Base-by-base conservation (phyloP, 1,140 invertebrate genomes). In the Lucilia sericata region DNA sequence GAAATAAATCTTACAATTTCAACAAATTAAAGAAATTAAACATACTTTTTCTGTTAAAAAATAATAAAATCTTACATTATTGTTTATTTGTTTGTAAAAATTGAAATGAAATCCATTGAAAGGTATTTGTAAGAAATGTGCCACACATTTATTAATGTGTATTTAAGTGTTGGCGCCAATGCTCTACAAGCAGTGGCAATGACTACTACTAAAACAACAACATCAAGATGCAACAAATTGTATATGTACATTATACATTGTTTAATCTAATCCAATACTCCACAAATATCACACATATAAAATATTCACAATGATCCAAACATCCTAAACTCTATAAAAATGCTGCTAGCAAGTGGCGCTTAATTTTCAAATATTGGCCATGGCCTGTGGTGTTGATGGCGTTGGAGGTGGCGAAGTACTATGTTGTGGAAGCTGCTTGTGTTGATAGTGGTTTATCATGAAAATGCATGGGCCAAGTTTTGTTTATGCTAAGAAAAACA, bases 401-500 rank as follows among this genome's bases (percentile, higher is more conserved):
- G 10, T 25, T 70, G 19, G 10, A 19, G n/a, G 19, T 70, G 65
- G 65, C 65, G 9, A n/a, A 30, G 42, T 42, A 36, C 74, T 5
- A 10, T 70, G 65, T 70, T 19, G 65, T 55, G 7, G 51, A 12
- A 17, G 51, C 13, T 55, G 51, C 13, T 55, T 2, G 51, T 21
- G 65, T 10, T 21, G 65, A 70, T 70, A 70, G 65, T 70, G 65
- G 19, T 21, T 55, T 55, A 55, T 55, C 13, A 55, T 42, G 65
- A 19, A 70, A 70, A 70, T 70, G 65, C 65, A 25, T 70, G 51
- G 51, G 21, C 19, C 1, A 70, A 70, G 36, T 49, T 42, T 78
- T 49, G 75, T 82, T 82, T 82, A 82, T 82, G 13, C 14, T 82
- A 30, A 21, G 81, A 82, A 89, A 88, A 55, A 88, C 88, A 89